phyloP scores from a whole-genome alignment of 2,888 invertebrate genomes.

The Chymomyza fuscimana region DNA sequence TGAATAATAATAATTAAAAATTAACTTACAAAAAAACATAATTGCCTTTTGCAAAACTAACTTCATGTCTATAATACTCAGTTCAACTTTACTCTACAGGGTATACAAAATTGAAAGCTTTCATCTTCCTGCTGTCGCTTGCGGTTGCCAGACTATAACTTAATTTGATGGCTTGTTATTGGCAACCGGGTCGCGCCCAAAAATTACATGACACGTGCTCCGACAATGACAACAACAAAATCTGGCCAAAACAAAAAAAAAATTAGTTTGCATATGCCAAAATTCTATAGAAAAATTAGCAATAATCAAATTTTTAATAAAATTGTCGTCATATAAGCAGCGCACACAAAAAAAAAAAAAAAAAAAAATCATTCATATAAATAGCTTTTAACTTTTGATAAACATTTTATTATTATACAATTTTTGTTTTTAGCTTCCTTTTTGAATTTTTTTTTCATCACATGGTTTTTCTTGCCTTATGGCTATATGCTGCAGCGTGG shows the following conservation, averaged over 20 bases:
- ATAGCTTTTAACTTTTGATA: background rate
- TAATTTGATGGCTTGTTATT: constrained; percentile 39
- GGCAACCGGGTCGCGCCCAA: background rate
- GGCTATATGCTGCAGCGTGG: constrained; percentile 37
- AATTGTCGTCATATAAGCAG: constrained; percentile 53
- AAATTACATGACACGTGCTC: constrained; percentile 6
- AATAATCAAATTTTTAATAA: constrained; percentile 36
- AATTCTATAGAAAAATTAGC: constrained; percentile 38
- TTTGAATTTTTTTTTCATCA: background rate
- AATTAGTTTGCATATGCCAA: background rate
- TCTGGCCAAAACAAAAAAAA: background rate
- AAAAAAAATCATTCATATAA: background rate
- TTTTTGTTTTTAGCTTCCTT: background rate
- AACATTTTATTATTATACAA: background rate
- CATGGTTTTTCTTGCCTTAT: background rate
- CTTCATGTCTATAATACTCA: background rate
- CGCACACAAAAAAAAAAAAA: constrained; percentile 5
- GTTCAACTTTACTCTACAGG: background rate
- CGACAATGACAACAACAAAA: constrained; percentile 18
- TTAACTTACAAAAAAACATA: no score
- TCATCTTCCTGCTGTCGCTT: constrained; percentile 23
- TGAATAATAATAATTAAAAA: background rate
- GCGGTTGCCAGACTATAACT: constrained; percentile 41
- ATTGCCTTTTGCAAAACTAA: background rate
- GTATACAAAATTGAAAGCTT: constrained; percentile 14